Conservation (phyloP, 2,888 invertebrate genomes). For the Tiphia femorata region DNA sequence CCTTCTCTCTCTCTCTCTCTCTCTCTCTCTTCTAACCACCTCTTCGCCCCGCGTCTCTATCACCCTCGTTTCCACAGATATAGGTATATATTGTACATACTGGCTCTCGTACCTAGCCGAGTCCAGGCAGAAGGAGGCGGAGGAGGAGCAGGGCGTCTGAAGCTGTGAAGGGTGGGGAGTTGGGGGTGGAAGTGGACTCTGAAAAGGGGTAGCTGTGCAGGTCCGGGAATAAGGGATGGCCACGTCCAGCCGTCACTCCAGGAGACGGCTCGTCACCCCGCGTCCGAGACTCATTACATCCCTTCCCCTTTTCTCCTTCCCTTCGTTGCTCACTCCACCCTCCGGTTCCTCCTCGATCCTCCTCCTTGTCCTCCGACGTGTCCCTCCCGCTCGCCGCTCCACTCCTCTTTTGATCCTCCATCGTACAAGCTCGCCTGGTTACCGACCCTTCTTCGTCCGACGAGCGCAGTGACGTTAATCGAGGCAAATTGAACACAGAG, state of each 20-base stretch:
- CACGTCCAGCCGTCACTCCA: slow-evolving; percentile 48
- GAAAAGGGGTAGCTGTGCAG: slow-evolving; percentile 19
- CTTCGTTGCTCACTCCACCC: slow-evolving; percentile 16
- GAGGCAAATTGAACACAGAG: slow-evolving; percentile 46
- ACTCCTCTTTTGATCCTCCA: too few relatives aligned
- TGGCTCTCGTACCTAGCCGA: slow-evolving; percentile 15
- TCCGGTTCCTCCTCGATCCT: slow-evolving; percentile 8
- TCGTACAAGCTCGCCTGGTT: neutral
- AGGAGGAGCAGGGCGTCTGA: slow-evolving; percentile 18
- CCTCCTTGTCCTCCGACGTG: neutral
- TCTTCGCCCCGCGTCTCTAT: neutral
- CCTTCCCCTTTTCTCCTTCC: slow-evolving; percentile 18
- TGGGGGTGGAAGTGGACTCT: slow-evolving; percentile 22
- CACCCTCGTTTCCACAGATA: neutral
- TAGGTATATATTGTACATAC: slow-evolving; percentile 26
- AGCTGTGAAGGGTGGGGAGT: slow-evolving; percentile 23
- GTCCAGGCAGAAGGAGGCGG: slow-evolving; percentile 16
- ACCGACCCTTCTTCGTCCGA: slow-evolving; percentile 14
- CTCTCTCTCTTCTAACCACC: neutral
- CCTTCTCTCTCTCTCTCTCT: slow-evolving; percentile 6
- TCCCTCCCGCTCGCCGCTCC: too few relatives aligned
- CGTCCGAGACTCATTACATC: slow-evolving; percentile 52
- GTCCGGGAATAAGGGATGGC: slow-evolving; percentile 25
- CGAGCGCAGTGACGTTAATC: slow-evolving; percentile 41
- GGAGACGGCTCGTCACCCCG: slow-evolving; percentile 53